Evolutionary conservation across 2,888 invertebrate species (phyloP).

Genomic region (Pseudanteris insignis): DNA sequence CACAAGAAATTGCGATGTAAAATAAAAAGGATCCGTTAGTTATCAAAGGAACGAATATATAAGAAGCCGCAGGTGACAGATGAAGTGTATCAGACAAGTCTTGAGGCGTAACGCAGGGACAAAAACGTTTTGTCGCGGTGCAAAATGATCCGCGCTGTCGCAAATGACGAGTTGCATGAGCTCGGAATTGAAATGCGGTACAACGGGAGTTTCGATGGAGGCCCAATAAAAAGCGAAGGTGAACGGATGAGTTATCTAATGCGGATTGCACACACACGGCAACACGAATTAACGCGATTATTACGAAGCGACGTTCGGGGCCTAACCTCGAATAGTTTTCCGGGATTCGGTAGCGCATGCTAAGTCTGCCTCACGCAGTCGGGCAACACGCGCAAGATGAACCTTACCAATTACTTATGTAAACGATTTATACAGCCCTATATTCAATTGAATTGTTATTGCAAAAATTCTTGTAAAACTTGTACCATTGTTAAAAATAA

Average conservation of each 20-base stretch:
- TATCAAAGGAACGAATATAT: slow-evolving; percentile 1
- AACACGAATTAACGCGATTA: slow-evolving; percentile 41
- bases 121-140: slow-evolving; percentile 21
- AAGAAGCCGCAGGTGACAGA: slow-evolving; percentile 10
- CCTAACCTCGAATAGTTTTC: slow-evolving; percentile 38
- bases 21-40: slow-evolving; percentile 20
- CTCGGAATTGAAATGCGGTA: slow-evolving; percentile 30
- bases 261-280: slow-evolving; percentile 46
- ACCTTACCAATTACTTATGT: neutral
- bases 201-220: slow-evolving; percentile 44
- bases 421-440: slow-evolving; percentile 8
- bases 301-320: slow-evolving; percentile 35
- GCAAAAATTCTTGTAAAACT: no score
- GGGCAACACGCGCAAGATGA: slow-evolving; percentile 20
- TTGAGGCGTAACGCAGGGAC: slow-evolving; percentile 27
- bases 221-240: slow-evolving; percentile 51
- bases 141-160: slow-evolving; percentile 22
- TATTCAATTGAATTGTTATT: no score
- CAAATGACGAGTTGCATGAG: slow-evolving; percentile 34
- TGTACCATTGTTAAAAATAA: no score
- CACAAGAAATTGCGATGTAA: no score
- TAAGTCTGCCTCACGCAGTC: slow-evolving; percentile 11
- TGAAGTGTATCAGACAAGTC: slow-evolving; percentile 25
- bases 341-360: slow-evolving; percentile 41
- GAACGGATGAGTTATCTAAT: slow-evolving; percentile 59